Base-by-base conservation (phyloP, 2,113 vertebrate species). In the Paraplagusia blochii region DNA sequence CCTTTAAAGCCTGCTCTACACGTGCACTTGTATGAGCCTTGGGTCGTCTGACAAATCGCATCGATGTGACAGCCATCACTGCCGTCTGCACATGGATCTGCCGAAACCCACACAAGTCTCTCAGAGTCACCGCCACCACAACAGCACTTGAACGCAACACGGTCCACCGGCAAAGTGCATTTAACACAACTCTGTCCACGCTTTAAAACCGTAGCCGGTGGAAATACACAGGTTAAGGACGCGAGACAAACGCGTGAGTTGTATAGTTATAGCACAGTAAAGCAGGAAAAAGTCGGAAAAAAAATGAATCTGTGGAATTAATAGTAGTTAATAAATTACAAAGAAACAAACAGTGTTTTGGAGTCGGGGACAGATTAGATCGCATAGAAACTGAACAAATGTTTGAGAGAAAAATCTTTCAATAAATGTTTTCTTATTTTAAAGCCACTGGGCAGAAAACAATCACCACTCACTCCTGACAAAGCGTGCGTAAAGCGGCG, bases 1-100 rank as follows among this genome's bases (percentile, higher is more conserved):
- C 97, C 95, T 69, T 90, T 93, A 89, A 92, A 98, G 44, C 95
- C 96, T 53, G 93, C 82, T 87, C 92, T 96, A 79, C 96, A 99
- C 44, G 62, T 92, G 89, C 96, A 98, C 88, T 95, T 98, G 88
- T 95, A 98, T 11, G 93, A 95, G 66, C 88, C 88, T 9, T 84
- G 92, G 22, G 93, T 94, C 75, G 94, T 95, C 50, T 97, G 94
- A 88, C 95, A 98, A 89, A 98, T 89, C 34, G 96, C 96, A 76
- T 97, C 92, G 15, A 92, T 86, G 79, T 98, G 95, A 91, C 97
- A 99, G 85, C 92, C 92, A 69, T 98, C 95, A 42, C 91, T 92
- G 58, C 92, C 93, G 63, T 92, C 89, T 46, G 92, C 80, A 73
- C 96, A 99, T 11, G 84, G 83, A 76, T 92, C 91, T 84, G 79